Base-by-base conservation (phyloP, 2,113 vertebrate genomes). In the Struthio camelus region DNA sequence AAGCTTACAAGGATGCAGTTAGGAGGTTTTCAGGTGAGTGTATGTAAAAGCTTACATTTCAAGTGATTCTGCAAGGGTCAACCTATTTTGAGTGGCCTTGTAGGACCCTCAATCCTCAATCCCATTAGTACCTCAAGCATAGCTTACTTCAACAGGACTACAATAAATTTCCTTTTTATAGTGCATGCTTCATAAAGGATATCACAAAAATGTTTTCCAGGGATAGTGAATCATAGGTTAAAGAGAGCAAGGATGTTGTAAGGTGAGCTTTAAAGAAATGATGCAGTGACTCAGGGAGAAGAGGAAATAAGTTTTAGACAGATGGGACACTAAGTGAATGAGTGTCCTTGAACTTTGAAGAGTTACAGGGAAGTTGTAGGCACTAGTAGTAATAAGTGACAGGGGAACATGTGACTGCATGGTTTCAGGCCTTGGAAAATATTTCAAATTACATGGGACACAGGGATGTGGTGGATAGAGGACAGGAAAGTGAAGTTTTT, bases 81-180 rank as follows among this genome's bases (percentile, higher is more conserved):
- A 9, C 81, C 84, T 82, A 4, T 59, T 69, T 79, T 56, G 80
- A 80, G 73, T 62, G 72, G 46, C 53, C 58, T 38, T 72, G 25
- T 30, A 89, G 76, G 44, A 76, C 25, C 34, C 78, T 71, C 80
- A 91, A 89, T 89, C 58, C 69, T 54, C 46, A 75, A 34, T 59
- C 51, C 67, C 20, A 9, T 76, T 66, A 62, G 25, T 76, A 67
- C 14, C 48, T 66, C 25, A 30, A 62, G 53, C 80, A 38, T 54
- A 69, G 25, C 46, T 89, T 89, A 9, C 90, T 91, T 93, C 64
- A 71, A 51, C 11, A 42, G 53, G 64, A 38, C 81, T 80, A 48
- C 65, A 89, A 84, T 91, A 91, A 71, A 80, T 91, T 72, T 83
- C 32, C 58, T 86, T 80, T 95, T 80, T 76, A 77, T 53, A 80